Base-by-base conservation (phyloP, 2,888 invertebrate species). In the Scaptodrosophila latifasciaeformis region DNA sequence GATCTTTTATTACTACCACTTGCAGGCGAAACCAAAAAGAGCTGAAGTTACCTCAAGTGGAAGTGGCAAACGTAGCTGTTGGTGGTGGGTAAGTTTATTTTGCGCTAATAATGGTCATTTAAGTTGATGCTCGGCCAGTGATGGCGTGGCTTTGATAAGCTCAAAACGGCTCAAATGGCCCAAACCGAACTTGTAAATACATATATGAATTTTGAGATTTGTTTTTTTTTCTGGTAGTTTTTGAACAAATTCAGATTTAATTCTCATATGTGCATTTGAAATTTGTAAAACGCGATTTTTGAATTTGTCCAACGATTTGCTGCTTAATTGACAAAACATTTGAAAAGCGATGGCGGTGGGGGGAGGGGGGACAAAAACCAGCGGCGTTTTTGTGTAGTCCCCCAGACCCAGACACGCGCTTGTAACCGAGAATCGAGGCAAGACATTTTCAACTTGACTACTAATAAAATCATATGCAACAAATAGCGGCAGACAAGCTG, bases 221-320 rank as follows among this genome's bases (percentile, higher is more conserved):
- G n/a, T n/a, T n/a, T n/a, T n/a, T n/a, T n/a, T n/a, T 24, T 24
- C 24, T 24, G 24, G 4, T 3, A 24, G n/a, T 7, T 24, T 5
- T 24, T 24, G 24, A 24, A n/a, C n/a, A n/a, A 24, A 24, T 24
- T 24, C 24, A 5, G 24, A 24, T 70, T 77, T 62, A 52, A 62
- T 70, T 77, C 24, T 24, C 24, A 24, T 24, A 7, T 69, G 54
- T 5, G 24, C 24, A 42, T 17, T 54, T 19, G 49, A 78, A 70
- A 81, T 82, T 76, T 82, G 76, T 83, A 64, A 75, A 82, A 79
- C 68, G 66, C 81, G 62, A 72, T 74, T 81, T 77, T 81, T 76
- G 82, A 84, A 83, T 84, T 82, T 84, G 84, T 83, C 71, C 67
- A 63, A 59, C 84, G 82, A 84, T 83, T 84, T 83, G 83, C 71